A percentile compares a stretch with the other conserved stretches of the same genome.
Evolutionary conservation across 1,140 invertebrate species (phyloP).

Genomic region (Drosophila insularis): DNA sequence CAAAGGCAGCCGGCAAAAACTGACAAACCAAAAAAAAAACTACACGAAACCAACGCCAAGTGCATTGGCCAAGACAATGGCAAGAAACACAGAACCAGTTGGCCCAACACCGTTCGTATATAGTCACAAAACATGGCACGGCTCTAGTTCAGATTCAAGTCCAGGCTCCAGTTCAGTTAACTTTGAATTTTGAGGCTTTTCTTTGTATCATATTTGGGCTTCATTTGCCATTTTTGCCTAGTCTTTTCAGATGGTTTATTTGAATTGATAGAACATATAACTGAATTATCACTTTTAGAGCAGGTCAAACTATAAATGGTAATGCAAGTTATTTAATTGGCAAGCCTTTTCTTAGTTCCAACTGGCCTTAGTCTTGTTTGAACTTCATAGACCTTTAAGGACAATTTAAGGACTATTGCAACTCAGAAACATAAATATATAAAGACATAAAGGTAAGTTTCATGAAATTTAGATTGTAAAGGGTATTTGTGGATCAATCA

Average conservation of each 20-base stretch:
- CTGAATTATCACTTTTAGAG: neutral
- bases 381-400: too few species aligned
- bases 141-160: neutral
- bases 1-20: slow-evolving; percentile 50
- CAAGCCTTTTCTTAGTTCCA: neutral
- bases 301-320: neutral
- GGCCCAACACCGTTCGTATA: slow-evolving; percentile 23
- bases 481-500: neutral
- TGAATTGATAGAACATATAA: neutral
- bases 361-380: too few species aligned
- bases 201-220: slow-evolving; percentile 21
- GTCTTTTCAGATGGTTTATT: neutral
- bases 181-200: slow-evolving; percentile 14
- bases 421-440: too few species aligned
- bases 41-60: slow-evolving; percentile 63
- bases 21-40: slow-evolving; percentile 37
- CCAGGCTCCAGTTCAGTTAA: neutral
- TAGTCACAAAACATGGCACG: neutral
- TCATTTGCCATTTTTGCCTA: neutral
- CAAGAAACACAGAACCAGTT: slow-evolving; percentile 54
- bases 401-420: too few species aligned
- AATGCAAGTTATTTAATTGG: neutral
- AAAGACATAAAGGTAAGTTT: too few species aligned
- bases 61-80: slow-evolving; percentile 71
- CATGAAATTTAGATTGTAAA: too few species aligned